phyloP scores from a whole-genome alignment of 2,797 vertebrate species.

The Crocodylus rhombifer region DNA sequence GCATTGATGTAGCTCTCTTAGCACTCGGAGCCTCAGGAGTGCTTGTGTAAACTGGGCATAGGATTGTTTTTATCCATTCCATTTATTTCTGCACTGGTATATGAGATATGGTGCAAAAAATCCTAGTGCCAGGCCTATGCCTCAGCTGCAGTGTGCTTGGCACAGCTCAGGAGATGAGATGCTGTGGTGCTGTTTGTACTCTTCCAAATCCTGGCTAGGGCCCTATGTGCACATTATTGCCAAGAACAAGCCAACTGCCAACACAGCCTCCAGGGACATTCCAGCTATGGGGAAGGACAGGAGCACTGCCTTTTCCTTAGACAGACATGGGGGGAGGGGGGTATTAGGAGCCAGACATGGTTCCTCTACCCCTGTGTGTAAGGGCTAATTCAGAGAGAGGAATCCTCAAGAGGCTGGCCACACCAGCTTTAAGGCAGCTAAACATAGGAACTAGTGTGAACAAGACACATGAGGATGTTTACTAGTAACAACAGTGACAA shows the following conservation, averaged over 20 bases:
- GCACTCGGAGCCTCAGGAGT: background rate
- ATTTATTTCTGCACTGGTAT: background rate
- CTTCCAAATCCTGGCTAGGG: background rate
- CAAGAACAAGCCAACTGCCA: background rate
- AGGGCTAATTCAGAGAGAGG: background rate
- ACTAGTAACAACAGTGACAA: background rate
- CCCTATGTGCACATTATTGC: background rate
- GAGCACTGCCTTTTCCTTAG: slow-evolving; percentile 24
- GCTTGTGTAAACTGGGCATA: background rate
- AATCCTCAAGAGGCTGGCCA: background rate
- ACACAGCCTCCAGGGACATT: background rate
- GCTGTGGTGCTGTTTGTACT: background rate
- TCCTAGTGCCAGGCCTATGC: background rate
- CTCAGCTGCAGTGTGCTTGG: background rate
- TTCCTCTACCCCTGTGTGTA: background rate
- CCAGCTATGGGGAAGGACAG: background rate
- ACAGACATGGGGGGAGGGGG: background rate
- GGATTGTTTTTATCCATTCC: background rate
- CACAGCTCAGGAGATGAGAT: background rate
- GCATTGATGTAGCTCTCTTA: background rate
- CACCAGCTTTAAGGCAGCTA: background rate
- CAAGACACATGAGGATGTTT: background rate
- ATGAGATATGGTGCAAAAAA: background rate
- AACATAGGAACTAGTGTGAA: background rate
- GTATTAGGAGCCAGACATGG: background rate